Evolutionary conservation across 2,888 invertebrate genomes (phyloP).

Genomic region (Lathronympha strigana): DNA sequence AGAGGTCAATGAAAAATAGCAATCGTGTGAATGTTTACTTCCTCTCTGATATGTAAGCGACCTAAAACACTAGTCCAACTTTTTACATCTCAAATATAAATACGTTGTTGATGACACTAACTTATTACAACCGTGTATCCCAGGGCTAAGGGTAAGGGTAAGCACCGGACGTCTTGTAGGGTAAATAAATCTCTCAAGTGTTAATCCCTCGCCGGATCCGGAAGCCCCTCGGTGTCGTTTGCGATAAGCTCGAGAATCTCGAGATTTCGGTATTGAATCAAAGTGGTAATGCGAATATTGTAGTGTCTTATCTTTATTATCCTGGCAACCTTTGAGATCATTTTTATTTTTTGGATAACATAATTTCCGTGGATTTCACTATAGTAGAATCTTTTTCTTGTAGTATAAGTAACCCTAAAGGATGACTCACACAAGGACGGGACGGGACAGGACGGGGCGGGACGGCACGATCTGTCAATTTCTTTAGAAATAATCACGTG

Average conservation of each 20-base stretch:
- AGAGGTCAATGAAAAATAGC: too few species aligned
- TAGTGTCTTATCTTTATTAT: conserved; percentile 13
- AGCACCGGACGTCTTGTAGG: conserved; percentile 34
- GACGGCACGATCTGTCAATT: too few species aligned
- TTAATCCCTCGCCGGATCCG: conserved; percentile 44
- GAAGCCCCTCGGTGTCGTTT: conserved; percentile 14
- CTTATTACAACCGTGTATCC: not conserved
- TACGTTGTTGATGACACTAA: too few species aligned
- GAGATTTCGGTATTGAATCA: conserved; percentile 40
- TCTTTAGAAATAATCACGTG: too few species aligned
- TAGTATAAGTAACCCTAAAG: too few species aligned
- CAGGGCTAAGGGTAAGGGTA: conserved; percentile 16
- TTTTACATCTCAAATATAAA: too few species aligned
- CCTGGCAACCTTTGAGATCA: not conserved
- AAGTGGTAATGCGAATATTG: conserved; percentile 24
- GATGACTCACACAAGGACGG: too few species aligned
- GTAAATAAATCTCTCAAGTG: conserved; percentile 48
- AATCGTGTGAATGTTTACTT: too few species aligned
- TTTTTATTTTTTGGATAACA: not conserved
- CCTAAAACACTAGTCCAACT: too few species aligned
- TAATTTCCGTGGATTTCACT: not conserved
- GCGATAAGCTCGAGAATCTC: conserved; percentile 35
- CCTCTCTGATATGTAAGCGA: too few species aligned
- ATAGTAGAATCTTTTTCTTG: too few species aligned
- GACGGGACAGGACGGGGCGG: too few species aligned